A percentile compares a stretch with the other conserved stretches of the same genome.
These are phyloP conservation scores for Enteromius radiatus DNA, from an alignment of 2,797 vertebrate genomes.

Conservation along the genomic window DNA sequence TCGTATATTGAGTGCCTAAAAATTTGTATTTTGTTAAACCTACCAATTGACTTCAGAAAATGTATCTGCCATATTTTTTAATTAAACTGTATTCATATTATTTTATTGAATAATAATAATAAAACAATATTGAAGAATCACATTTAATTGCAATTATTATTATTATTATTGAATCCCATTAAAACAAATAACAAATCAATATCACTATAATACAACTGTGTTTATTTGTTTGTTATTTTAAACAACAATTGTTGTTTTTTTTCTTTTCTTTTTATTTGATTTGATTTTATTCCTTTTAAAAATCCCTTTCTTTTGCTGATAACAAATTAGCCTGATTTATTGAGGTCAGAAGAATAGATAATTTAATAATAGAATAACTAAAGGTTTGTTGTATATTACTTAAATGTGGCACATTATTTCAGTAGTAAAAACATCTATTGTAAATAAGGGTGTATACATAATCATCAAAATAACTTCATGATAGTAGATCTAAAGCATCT, in stretches of 20 bases:
- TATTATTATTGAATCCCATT: background rate
- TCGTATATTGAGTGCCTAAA: too few species aligned
- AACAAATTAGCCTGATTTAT: background rate
- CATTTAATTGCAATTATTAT: background rate
- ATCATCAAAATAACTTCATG: background rate
- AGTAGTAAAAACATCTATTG: too few species aligned
- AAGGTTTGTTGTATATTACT: background rate
- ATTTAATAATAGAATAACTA: background rate
- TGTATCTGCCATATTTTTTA: too few species aligned
- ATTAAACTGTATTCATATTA: too few species aligned
- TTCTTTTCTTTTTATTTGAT: background rate
- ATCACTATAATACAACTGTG: background rate
- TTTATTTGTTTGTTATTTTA: background rate
- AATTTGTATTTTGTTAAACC: too few species aligned
- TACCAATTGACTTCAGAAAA: too few species aligned
- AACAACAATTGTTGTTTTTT: background rate
- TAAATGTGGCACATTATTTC: background rate
- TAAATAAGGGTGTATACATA: background rate
- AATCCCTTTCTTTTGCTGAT: background rate
- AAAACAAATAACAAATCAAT: too few species aligned
- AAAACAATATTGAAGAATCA: too few species aligned
- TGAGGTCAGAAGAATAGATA: background rate
- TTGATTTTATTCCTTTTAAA: background rate
- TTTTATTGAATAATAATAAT: too few species aligned
- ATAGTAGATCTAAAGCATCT: background rate